Evolutionary conservation across 2,797 vertebrate genomes (phyloP), one percentile per base, ranked within the genome.

Genomic region (Malacoctenus gilli): DNA sequence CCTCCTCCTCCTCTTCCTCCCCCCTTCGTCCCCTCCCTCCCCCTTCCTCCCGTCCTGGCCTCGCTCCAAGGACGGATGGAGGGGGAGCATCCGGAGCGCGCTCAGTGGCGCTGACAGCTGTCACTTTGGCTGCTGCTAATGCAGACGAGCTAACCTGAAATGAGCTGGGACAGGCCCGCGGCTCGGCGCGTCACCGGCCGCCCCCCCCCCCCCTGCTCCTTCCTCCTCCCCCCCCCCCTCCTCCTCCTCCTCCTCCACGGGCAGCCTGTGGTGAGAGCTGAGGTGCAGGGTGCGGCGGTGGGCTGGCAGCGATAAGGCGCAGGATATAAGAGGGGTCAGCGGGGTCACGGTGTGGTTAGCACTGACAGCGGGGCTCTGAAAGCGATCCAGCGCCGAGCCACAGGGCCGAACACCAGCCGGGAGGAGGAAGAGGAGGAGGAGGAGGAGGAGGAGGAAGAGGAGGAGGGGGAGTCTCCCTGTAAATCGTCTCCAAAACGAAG

Each of bases 91-190:
- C 60, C 74, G 73, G 83, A 64, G 58, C 15, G 58, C 15, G 39
- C 67, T 85, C 69, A 66, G 70, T 60, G 65, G 60, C 39, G 79
- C 76, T 89, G 87, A 88, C 85, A 90, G 86, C 86, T 87, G 86
- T 87, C 86, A 85, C 83, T 79, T 78, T 76, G 62, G 60, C 75
- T 73, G 71, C 55, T 38, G 70, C 80, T 88, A 85, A 87, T 85
- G 85, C 77, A 80, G 81, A 86, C 19, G 16, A 50, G 77, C 76
- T 87, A 86, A 88, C 77, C 80, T 80, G 78, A 80, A 86, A 88
- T 80, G 77, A 84, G 72, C 60, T 55, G 75, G 59, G 87, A 88
- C 85, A 86, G 82, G 60, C 78, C 68, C 57, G 57, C 49, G 66
- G 62, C 51, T 57, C 48, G 39, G 50, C 4, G 25, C 44, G 19